Evolutionary conservation across 2,797 vertebrate genomes (phyloP).

Genomic region (Propithecus deckenii): DNA sequence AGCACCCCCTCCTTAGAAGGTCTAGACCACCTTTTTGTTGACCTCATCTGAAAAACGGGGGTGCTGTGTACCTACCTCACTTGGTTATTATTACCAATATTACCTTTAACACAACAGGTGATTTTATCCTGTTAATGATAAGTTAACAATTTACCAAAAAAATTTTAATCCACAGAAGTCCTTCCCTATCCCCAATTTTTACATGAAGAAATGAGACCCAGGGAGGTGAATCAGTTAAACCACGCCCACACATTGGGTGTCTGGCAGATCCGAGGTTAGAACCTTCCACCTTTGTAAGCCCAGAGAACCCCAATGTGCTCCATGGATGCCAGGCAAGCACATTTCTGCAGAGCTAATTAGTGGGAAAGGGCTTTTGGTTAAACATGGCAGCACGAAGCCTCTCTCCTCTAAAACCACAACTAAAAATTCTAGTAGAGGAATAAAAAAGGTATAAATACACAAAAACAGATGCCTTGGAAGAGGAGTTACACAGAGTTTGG

Average conservation of each 20-base stretch:
- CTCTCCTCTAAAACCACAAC: background rate
- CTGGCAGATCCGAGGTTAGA: background rate
- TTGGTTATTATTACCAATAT: background rate
- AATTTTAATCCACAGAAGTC: background rate
- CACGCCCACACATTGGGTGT: background rate
- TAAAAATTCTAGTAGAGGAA: slow-evolving; percentile 36
- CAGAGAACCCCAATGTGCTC: background rate
- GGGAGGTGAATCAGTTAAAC: background rate
- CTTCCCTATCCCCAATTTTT: background rate
- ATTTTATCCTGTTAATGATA: background rate
- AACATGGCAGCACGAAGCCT: background rate
- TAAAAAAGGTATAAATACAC: background rate
- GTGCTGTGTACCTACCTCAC: background rate
- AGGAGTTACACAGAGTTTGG: background rate
- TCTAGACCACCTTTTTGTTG: background rate
- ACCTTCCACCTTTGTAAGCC: background rate
- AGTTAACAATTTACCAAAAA: background rate
- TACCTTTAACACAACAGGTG: background rate
- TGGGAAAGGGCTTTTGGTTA: slow-evolving; percentile 7
- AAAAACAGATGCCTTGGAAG: background rate
- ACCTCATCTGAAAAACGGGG: background rate
- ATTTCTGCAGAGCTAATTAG: background rate
- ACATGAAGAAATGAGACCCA: background rate
- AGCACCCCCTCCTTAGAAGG: background rate
- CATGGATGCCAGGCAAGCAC: background rate